phyloP scores from a whole-genome alignment of 2,888 invertebrate species.

The Athrips mouffetella region DNA sequence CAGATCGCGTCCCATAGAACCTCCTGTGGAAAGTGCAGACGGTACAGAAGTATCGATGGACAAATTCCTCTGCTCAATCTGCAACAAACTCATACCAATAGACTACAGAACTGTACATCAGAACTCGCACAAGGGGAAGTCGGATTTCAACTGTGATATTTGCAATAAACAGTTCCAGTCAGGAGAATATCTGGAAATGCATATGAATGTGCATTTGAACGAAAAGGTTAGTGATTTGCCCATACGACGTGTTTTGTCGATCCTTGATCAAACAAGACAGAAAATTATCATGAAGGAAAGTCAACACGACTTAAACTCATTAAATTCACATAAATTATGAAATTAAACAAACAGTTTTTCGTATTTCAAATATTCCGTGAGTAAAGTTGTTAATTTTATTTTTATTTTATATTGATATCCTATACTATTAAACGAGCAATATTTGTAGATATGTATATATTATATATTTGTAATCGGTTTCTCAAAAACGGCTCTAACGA shows the following conservation, averaged over 20 bases:
- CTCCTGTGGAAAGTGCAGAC: constrained; percentile 61
- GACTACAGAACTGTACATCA: constrained; percentile 80
- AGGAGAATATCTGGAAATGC: constrained; percentile 82
- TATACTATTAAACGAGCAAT: too few species aligned
- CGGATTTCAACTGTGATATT: constrained; percentile 80
- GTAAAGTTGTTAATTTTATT: too few species aligned
- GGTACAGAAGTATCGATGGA: constrained; percentile 37
- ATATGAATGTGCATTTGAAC: constrained; percentile 82
- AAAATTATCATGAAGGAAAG: too few species aligned
- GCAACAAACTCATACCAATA: constrained; percentile 67
- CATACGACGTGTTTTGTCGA: background rate
- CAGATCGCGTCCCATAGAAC: constrained; percentile 61
- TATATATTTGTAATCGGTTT: too few species aligned
- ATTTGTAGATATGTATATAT: too few species aligned
- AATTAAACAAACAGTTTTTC: too few species aligned
- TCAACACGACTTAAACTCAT: too few species aligned
- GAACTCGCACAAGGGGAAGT: constrained; percentile 81
- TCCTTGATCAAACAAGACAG: background rate
- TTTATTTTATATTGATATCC: too few species aligned
- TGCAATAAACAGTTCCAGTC: constrained; percentile 86
- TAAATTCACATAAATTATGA: too few species aligned
- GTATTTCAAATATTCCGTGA: too few species aligned
- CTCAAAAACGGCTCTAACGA: too few species aligned
- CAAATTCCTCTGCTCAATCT: constrained; percentile 72
- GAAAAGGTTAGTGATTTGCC: constrained; percentile 59